Conservation (phyloP, 2,797 vertebrate genomes). For the Dallia pectoralis region DNA sequence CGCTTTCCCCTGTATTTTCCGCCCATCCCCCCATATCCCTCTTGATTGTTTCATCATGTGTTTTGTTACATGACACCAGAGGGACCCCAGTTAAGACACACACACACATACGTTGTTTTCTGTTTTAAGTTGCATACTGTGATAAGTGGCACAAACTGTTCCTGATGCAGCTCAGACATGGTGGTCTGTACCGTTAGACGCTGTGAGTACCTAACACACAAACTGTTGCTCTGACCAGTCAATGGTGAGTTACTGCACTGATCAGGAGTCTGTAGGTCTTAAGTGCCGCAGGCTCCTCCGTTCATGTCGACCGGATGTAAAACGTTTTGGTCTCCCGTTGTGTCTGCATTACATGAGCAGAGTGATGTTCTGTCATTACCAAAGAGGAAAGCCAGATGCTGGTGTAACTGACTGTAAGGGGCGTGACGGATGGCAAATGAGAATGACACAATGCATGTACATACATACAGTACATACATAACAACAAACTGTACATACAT, state of each 20-base stretch:
- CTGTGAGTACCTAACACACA: neutral
- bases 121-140: neutral
- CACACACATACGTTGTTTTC: slow-evolving; percentile 10
- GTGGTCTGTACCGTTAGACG: slow-evolving; percentile 13
- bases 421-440: slow-evolving; percentile 16
- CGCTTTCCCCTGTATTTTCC: neutral
- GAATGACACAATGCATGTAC: neutral
- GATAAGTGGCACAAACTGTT: neutral
- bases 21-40: slow-evolving; percentile 31
- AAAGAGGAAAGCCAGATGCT: slow-evolving; percentile 58
- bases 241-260: slow-evolving; percentile 43
- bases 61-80: slow-evolving; percentile 38
- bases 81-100: slow-evolving; percentile 33
- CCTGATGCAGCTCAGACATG: neutral
- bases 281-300: slow-evolving; percentile 39
- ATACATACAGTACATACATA: neutral
- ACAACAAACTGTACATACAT: neutral
- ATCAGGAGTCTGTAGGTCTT: slow-evolving; percentile 30
- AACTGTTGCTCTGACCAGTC: slow-evolving; percentile 7
- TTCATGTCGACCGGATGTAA: slow-evolving; percentile 49
- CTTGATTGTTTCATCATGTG: slow-evolving; percentile 63
- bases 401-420: slow-evolving; percentile 32
- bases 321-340: slow-evolving; percentile 11
- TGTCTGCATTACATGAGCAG: slow-evolving; percentile 39
- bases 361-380: slow-evolving; percentile 52